Evolutionary conservation across 1,140 invertebrate species (phyloP).

Genomic region (Bombus confusus): DNA sequence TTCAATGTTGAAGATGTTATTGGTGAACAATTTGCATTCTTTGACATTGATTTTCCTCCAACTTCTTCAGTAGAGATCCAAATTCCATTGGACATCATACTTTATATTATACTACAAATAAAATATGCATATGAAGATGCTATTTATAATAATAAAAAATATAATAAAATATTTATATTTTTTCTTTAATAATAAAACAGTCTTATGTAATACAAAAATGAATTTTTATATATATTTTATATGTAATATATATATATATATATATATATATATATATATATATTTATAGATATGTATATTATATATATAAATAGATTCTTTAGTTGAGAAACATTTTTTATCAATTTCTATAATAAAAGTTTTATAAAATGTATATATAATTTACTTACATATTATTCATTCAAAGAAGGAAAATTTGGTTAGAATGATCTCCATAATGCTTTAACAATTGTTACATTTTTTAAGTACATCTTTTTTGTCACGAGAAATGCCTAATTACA

Average conservation of each 20-base stretch:
- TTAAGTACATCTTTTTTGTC: conserved; percentile 18
- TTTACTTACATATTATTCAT: conserved; percentile 51
- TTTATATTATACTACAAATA: conserved; percentile 54
- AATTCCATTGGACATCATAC: conserved; percentile 72
- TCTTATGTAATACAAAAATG: conserved; percentile 34
- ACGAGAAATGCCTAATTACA: conserved; percentile 1
- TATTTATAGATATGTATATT: too few species aligned
- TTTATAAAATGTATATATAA: not conserved
- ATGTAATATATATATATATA: too few species aligned
- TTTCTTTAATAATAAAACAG: not conserved
- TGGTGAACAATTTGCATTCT: conserved; percentile 57
- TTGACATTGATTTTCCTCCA: conserved; percentile 47
- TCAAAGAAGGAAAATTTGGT: conserved; percentile 54
- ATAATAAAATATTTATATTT: not conserved
- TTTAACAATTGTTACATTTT: conserved; percentile 45
- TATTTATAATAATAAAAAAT: not conserved
- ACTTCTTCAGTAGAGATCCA: conserved; percentile 38
- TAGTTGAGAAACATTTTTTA: not conserved
- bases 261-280: not conserved
- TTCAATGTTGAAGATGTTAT: conserved; percentile 58
- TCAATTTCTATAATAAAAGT: not conserved
- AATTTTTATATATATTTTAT: not conserved
- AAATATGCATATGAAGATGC: not conserved
- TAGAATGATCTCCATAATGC: conserved; percentile 55
- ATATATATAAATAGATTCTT: not conserved